These are phyloP conservation scores for Aspidiotus destructor DNA, from an alignment of 2,888 invertebrate genomes.

Conservation along the genomic window DNA sequence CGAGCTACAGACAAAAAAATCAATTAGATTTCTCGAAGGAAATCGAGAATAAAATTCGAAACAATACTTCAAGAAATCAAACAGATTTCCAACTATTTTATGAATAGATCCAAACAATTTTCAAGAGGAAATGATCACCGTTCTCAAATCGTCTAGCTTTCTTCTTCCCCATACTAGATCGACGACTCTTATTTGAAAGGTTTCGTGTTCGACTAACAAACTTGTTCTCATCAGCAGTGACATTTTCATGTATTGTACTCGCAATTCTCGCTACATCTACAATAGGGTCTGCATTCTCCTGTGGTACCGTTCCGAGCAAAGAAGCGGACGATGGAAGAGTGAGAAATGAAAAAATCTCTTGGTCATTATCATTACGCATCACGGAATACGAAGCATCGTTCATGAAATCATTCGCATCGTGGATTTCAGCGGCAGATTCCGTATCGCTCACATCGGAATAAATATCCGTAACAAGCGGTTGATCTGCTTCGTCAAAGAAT, in stretches of 20 bases:
- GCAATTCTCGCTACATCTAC: slow-evolving; percentile 8
- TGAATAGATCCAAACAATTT: background rate
- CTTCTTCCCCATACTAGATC: slow-evolving; percentile 27
- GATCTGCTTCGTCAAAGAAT: slow-evolving; percentile 7
- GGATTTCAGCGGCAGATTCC: background rate
- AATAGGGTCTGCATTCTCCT: background rate
- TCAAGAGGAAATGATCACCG: background rate
- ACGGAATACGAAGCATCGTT: too few relatives aligned
- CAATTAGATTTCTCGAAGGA: background rate
- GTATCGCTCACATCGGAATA: slow-evolving; percentile 23
- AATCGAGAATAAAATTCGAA: background rate
- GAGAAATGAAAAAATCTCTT: background rate
- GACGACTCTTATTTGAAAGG: background rate
- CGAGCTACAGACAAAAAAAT: slow-evolving; percentile 14
- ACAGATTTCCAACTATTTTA: background rate
- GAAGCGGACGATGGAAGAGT: background rate
- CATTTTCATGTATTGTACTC: too few relatives aligned
- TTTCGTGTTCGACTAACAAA: background rate
- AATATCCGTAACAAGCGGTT: slow-evolving; percentile 9
- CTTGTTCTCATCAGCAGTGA: background rate
- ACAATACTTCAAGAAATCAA: background rate
- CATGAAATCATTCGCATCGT: too few relatives aligned
- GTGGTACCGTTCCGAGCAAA: slow-evolving; percentile 3
- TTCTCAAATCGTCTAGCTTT: slow-evolving; percentile 33
- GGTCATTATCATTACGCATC: background rate